A percentile compares a stretch with the other conserved stretches of the same genome.
Evolutionary conservation across 2,113 vertebrate genomes (phyloP).

Genomic region (Romanogobio albipinnatus): DNA sequence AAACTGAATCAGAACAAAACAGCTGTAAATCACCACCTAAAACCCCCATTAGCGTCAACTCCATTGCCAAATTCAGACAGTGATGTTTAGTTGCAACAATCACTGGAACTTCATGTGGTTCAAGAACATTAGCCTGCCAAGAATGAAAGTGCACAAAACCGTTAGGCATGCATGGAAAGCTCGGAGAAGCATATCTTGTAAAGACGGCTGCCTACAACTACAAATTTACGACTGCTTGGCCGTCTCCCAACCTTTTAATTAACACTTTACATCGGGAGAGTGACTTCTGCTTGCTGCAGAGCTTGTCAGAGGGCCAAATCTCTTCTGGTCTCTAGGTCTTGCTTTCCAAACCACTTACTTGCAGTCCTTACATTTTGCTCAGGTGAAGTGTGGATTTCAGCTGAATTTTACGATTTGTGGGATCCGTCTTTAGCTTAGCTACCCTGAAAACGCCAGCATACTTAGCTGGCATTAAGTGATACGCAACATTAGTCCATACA

Average conservation of each 20-base stretch:
- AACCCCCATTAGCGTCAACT: not conserved
- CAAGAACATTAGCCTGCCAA: conserved; percentile 4
- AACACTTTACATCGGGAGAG: conserved; percentile 52
- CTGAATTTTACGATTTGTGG: not conserved
- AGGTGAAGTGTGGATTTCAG: not conserved
- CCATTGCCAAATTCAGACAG: conserved; percentile 10
- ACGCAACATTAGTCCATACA: not conserved
- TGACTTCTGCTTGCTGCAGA: conserved; percentile 24
- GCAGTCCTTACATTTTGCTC: not conserved
- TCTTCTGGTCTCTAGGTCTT: not conserved
- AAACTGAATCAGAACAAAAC: conserved; percentile 11
- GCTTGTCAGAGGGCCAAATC: conserved; percentile 12
- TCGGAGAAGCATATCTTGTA: conserved; percentile 24
- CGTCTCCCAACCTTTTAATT: conserved; percentile 47
- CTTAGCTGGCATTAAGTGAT: not conserved
- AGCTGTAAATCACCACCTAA: conserved; percentile 23
- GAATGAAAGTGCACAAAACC: not conserved
- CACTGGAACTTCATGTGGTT: conserved; percentile 4
- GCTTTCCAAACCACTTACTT: not conserved
- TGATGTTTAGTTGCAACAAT: conserved; percentile 30
- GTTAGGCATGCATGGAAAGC: conserved; percentile 9
- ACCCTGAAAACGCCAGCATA: not conserved
- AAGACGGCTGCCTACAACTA: not conserved
- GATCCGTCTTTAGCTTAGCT: not conserved
- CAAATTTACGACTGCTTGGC: conserved; percentile 45